These are phyloP conservation scores for Torymus aiolomorphi DNA, from an alignment of 2,888 invertebrate genomes.

Conservation along the genomic window DNA sequence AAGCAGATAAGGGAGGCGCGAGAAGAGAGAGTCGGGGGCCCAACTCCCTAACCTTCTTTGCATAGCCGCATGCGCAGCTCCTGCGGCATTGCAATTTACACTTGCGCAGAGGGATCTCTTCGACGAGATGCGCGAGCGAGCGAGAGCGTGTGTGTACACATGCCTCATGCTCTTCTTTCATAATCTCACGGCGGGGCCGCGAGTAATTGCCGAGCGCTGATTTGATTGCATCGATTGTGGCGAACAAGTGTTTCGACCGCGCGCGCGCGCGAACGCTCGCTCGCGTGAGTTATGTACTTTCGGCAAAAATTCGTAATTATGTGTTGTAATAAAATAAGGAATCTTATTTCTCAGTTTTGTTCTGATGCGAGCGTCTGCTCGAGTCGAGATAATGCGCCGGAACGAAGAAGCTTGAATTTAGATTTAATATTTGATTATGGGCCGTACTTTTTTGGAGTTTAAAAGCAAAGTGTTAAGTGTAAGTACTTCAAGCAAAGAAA, in stretches of 20 bases:
- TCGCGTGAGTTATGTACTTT: neutral
- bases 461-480: no score
- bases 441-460: no score
- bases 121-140: no score
- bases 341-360: no score
- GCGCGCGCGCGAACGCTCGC: no score
- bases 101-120: neutral
- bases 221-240: slow-evolving; percentile 44
- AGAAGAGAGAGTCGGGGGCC: neutral
- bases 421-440: neutral
- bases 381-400: no score
- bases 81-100: slow-evolving; percentile 42
- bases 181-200: neutral
- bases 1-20: slow-evolving; percentile 67
- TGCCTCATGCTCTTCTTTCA: slow-evolving; percentile 17
- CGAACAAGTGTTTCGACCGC: neutral
- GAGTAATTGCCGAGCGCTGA: slow-evolving; percentile 39
- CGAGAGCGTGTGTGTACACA: no score
- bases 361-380: no score
- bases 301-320: neutral
- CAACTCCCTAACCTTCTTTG: slow-evolving; percentile 36
- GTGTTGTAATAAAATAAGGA: no score
- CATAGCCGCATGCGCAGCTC: slow-evolving; percentile 21
- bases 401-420: neutral
- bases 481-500: no score